Conservation (phyloP, 2,113 vertebrate species). For the Campylorhamphus procurvoides region DNA sequence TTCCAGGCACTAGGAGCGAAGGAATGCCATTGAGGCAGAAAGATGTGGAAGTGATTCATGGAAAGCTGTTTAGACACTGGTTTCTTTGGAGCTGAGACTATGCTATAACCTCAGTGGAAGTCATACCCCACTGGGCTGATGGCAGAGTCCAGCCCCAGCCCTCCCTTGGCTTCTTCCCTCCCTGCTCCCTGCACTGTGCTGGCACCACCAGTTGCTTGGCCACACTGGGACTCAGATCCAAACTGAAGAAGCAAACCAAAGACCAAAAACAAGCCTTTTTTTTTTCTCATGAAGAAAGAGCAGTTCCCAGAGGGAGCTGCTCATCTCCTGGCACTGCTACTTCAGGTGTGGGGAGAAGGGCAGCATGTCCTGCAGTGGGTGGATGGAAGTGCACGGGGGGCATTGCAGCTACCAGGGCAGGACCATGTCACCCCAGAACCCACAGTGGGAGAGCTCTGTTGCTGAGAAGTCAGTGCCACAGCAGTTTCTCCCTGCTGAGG, state of each 20-base stretch:
- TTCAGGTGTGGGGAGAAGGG: not conserved
- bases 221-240: not conserved
- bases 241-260: not conserved
- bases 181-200: not conserved
- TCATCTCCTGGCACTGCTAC: accelerated
- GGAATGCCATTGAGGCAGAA: not conserved
- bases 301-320: not conserved
- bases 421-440: not conserved
- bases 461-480: not conserved
- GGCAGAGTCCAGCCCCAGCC: not conserved
- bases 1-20: not conserved
- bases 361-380: accelerated
- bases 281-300: not conserved
- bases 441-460: accelerated
- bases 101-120: not conserved
- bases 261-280: accelerated
- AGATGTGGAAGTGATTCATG: not conserved
- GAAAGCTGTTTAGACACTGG: not conserved
- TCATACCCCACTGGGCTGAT: not conserved
- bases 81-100: not conserved
- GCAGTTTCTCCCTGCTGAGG: not conserved
- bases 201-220: not conserved
- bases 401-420: not conserved
- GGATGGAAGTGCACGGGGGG: not conserved
- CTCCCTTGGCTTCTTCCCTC: not conserved